Evolutionary conservation across 92 coral and sea anemone genomes (phyloP).

Genomic region (Palythoa caribaeorum): DNA sequence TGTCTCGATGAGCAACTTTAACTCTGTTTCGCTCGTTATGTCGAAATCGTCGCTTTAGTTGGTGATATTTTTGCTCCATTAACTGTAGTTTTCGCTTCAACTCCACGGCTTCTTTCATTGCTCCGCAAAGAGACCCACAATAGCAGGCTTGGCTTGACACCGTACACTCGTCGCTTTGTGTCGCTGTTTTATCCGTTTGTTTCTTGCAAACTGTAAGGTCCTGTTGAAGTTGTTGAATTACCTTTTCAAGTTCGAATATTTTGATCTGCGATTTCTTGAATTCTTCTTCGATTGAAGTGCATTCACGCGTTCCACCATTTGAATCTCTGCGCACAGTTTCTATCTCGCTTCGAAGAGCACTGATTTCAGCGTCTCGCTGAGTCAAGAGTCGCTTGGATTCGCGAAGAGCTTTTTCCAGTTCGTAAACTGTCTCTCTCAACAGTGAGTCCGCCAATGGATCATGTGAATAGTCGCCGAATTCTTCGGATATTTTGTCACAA

Average conservation of each 20-base stretch:
- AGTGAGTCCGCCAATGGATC: slow-evolving; percentile 59
- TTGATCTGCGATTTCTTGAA: slow-evolving; percentile 78
- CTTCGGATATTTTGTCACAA: slow-evolving; percentile 73
- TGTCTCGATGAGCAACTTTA: slow-evolving; percentile 87
- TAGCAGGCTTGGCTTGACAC: slow-evolving; percentile 77
- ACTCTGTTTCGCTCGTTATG: slow-evolving; percentile 79
- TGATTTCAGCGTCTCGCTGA: slow-evolving; percentile 86
- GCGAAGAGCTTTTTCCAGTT: slow-evolving; percentile 83
- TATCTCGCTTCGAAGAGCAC: slow-evolving; percentile 74
- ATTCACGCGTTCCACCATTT: slow-evolving; percentile 40
- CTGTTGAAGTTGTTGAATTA: slow-evolving; percentile 78
- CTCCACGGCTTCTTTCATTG: slow-evolving; percentile 96
- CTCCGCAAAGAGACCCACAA: slow-evolving; percentile 94
- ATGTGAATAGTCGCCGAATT: slow-evolving; percentile 56
- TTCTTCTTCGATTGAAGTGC: slow-evolving; percentile 81
- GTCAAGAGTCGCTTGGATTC: slow-evolving; percentile 87
- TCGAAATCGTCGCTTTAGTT: slow-evolving; percentile 77
- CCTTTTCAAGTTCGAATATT: slow-evolving; percentile 82
- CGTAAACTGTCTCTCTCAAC: slow-evolving; percentile 86
- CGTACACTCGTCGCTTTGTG: slow-evolving; percentile 42
- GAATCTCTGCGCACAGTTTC: slow-evolving; percentile 63
- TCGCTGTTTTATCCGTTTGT: slow-evolving; percentile 40
- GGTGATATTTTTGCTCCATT: slow-evolving; percentile 87
- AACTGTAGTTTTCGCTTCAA: slow-evolving; percentile 84
- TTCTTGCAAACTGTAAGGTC: slow-evolving; percentile 71